A percentile compares a stretch with the other conserved stretches of the same genome.
phyloP scores from a whole-genome alignment of 2,113 vertebrate species.

The Okapia johnstoni region DNA sequence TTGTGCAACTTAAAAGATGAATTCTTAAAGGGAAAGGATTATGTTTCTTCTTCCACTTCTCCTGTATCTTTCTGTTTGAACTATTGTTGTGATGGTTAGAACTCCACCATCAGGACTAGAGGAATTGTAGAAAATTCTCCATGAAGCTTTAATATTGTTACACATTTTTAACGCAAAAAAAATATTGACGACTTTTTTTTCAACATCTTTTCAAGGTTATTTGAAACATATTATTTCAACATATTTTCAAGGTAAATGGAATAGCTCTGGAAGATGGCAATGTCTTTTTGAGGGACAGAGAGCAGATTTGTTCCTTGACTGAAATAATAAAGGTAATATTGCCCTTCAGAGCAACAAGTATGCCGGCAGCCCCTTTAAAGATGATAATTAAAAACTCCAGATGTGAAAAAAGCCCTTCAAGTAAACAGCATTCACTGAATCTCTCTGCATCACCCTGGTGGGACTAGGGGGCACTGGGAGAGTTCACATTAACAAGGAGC shows the following conservation, averaged over 20 bases:
- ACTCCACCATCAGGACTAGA: background rate
- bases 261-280: background rate
- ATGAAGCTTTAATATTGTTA: background rate
- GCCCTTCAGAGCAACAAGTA: background rate
- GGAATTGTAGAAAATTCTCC: fast-evolving
- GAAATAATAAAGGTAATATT: background rate
- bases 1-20: background rate
- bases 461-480: background rate
- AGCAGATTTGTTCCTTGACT: background rate
- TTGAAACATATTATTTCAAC: too few species aligned
- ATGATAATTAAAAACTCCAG: background rate
- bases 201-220: background rate
- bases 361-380: background rate
- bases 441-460: background rate
- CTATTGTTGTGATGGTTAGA: background rate
- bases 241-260: background rate
- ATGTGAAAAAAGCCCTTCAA: background rate
- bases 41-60: background rate
- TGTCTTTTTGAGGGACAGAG: background rate
- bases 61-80: background rate
- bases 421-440: background rate
- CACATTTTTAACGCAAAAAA: background rate
- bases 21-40: background rate
- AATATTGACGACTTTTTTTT: background rate
- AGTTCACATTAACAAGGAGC: background rate